Evolutionary conservation across 2,888 invertebrate genomes (phyloP).

Genomic region (Neocrepidodera transversa): DNA sequence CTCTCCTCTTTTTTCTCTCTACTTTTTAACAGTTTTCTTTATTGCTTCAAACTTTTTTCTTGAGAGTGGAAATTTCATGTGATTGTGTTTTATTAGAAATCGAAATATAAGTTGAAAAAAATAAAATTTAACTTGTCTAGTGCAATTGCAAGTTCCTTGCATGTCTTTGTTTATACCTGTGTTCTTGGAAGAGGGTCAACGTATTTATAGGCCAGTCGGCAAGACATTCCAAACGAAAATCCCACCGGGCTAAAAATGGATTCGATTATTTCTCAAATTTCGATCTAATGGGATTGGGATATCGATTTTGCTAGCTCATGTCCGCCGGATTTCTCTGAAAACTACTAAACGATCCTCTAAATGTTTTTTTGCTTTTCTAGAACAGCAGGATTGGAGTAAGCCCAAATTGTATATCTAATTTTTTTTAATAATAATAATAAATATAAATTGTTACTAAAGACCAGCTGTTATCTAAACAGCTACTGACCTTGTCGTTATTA

Average conservation of each 20-base stretch:
- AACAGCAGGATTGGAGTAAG: not conserved
- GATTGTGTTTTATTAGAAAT: too few relatives aligned
- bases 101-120: too few relatives aligned
- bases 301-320: constrained; percentile 12
- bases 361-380: not conserved
- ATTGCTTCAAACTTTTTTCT: too few relatives aligned
- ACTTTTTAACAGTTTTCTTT: too few relatives aligned
- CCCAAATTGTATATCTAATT: too few relatives aligned
- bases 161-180: constrained; percentile 42
- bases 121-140: too few relatives aligned
- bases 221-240: constrained; percentile 20
- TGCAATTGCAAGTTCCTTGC: constrained; percentile 15
- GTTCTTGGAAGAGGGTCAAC: constrained; percentile 46
- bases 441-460: too few relatives aligned
- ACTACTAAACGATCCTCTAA: not conserved
- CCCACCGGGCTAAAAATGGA: constrained; percentile 4
- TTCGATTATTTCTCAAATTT: constrained; percentile 23
- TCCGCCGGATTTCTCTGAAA: constrained; percentile 6
- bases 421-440: too few relatives aligned
- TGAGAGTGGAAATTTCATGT: too few relatives aligned
- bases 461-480: too few relatives aligned
- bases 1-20: too few relatives aligned
- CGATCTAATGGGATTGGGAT: constrained; percentile 10
- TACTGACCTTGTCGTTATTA: constrained; percentile 17
- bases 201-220: constrained; percentile 38